Evolutionary conservation across 2,888 invertebrate species (phyloP).

Genomic region (Dasysyrphus tricinctus): DNA sequence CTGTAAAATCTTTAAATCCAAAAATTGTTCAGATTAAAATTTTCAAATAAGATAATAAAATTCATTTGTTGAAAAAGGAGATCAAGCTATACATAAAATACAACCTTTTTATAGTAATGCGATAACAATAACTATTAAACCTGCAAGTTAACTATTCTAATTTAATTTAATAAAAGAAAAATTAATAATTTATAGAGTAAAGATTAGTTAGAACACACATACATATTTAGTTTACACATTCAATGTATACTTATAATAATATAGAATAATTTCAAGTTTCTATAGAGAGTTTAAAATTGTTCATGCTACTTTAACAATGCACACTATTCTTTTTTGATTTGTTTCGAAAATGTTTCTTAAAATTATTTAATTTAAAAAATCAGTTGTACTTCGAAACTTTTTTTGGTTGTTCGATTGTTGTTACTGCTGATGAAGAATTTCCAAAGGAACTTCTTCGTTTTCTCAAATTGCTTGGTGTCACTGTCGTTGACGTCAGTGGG

Average conservation of each 20-base stretch:
- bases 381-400: conserved; percentile 19
- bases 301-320: conserved; percentile 10
- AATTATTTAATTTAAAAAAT: neutral
- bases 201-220: neutral
- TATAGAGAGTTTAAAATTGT: conserved; percentile 5
- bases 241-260: neutral
- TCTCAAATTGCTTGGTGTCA: conserved; percentile 29
- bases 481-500: neutral
- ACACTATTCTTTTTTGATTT: neutral
- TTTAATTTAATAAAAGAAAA: neutral
- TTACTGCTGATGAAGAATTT: neutral
- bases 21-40: neutral
- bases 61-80: conserved; percentile 1
- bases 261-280: neutral
- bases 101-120: conserved; percentile 16
- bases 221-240: conserved; percentile 1
- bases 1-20: neutral
- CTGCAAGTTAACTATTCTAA: neutral
- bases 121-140: neutral
- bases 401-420: conserved; percentile 7
- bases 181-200: neutral
- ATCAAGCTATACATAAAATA: conserved; percentile 24
- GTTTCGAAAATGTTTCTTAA: neutral
- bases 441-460: conserved; percentile 51
- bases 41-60: neutral